Conservation (phyloP, 2,797 vertebrate genomes). For the Petrocephalus sullivani region DNA sequence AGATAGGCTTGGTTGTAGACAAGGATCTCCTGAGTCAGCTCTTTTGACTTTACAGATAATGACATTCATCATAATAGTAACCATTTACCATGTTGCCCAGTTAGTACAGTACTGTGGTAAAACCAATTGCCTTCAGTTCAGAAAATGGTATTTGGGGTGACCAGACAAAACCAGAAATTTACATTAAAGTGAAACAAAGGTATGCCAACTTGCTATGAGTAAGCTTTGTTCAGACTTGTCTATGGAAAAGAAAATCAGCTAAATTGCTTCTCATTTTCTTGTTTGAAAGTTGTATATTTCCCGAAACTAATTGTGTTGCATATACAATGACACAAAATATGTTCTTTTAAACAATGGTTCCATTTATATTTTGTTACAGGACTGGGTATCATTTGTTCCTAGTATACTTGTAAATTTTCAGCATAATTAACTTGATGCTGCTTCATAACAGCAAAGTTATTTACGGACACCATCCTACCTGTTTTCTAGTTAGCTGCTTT, state of each 20-base stretch:
- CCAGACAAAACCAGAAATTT: conserved; percentile 33
- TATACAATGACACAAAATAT: neutral
- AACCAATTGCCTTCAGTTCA: conserved; percentile 49
- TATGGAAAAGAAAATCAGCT: conserved; percentile 5
- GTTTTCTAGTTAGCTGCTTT: neutral
- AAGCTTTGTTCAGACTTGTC: neutral
- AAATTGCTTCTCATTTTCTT: conserved; percentile 3
- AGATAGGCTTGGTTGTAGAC: neutral
- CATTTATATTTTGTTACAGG: neutral
- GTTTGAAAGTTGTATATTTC: conserved; percentile 4
- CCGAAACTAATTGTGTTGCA: neutral
- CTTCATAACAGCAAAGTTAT: neutral
- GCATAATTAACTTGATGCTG: neutral
- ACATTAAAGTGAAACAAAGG: neutral
- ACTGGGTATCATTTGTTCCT: neutral
- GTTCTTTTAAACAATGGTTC: neutral
- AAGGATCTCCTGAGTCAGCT: conserved; percentile 34
- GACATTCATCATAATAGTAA: conserved; percentile 60
- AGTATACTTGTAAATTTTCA: neutral
- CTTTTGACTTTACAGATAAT: conserved; percentile 26
- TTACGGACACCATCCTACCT: neutral
- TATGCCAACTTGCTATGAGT: neutral
- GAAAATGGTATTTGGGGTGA: conserved; percentile 58
- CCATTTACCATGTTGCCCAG: conserved; percentile 61
- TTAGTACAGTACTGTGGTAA: conserved; percentile 49